Percentiles rank a stretch among this genome's conserved stretches.
phyloP scores from a whole-genome alignment of 2,888 invertebrate genomes.

The Malthinus flaveolus region DNA sequence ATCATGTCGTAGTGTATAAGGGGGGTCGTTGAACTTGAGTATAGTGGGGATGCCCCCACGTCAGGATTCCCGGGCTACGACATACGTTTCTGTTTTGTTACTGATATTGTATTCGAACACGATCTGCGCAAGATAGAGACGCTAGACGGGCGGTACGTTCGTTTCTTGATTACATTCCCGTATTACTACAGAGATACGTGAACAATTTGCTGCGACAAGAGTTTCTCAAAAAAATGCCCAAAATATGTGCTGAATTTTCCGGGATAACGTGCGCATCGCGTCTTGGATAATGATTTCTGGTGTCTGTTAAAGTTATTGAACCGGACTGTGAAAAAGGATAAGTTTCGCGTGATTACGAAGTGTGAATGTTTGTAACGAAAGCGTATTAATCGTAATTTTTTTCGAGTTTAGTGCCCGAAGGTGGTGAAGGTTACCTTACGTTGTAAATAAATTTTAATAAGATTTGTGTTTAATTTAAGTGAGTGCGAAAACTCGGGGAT shows the following conservation, averaged over 20 bases:
- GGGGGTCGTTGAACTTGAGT: constrained; percentile 49
- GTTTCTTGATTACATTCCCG: constrained; percentile 43
- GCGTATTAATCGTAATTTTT: constrained; percentile 7
- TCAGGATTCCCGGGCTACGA: constrained; percentile 47
- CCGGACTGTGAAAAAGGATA: constrained; percentile 5
- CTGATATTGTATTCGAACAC: constrained; percentile 29
- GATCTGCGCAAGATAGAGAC: constrained; percentile 38
- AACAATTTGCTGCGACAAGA: constrained; percentile 52
- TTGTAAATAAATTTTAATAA: constrained; percentile 11
- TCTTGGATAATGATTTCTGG: constrained; percentile 15
- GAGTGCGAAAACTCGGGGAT: background rate
- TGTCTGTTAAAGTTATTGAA: constrained; percentile 17
- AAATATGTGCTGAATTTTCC: constrained; percentile 45
- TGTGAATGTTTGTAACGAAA: constrained; percentile 11
- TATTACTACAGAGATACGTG: constrained; percentile 53
- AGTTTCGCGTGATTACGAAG: constrained; percentile 11
- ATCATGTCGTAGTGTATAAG: constrained; percentile 48
- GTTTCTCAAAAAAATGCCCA: constrained; percentile 53
- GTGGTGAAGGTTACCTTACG: constrained; percentile 27
- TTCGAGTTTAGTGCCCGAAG: constrained; percentile 16
- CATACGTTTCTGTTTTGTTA: constrained; percentile 41
- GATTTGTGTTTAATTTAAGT: constrained; percentile 2
- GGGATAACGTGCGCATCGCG: constrained; percentile 25
- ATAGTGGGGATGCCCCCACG: constrained; percentile 51
- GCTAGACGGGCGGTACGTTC: constrained; percentile 22